phyloP scores from a whole-genome alignment of 2,113 vertebrate species.

The Lucifuga dentata region DNA sequence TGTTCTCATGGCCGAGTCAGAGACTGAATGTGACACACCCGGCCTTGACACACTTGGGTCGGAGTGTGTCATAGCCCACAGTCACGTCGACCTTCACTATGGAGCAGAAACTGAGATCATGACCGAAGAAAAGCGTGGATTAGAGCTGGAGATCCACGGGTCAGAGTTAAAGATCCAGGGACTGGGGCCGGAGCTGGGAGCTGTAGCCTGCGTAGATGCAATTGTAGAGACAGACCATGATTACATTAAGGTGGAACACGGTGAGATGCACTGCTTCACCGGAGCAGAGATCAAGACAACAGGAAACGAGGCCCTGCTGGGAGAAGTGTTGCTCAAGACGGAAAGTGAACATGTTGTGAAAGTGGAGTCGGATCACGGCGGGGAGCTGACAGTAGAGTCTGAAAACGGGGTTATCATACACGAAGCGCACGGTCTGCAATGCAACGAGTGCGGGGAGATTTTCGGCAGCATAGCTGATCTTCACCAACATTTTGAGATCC shows the following conservation, averaged over 20 bases:
- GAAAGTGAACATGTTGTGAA: conserved; percentile 83
- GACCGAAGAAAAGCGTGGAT: conserved; percentile 83
- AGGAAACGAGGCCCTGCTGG: conserved; percentile 76
- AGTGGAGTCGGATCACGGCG: conserved; percentile 82
- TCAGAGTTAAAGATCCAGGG: conserved; percentile 81
- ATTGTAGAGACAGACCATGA: conserved; percentile 85
- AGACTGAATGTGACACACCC: conserved; percentile 87
- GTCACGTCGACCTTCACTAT: conserved; percentile 87
- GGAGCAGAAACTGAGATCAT: conserved; percentile 85
- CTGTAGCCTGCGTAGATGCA: conserved; percentile 82
- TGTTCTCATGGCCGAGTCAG: conserved; percentile 87
- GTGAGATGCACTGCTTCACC: conserved; percentile 82
- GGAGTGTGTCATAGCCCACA: conserved; percentile 88
- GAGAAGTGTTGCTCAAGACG: conserved; percentile 81
- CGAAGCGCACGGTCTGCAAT: conserved; percentile 85
- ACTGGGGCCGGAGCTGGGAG: conserved; percentile 76
- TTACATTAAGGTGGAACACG: conserved; percentile 83
- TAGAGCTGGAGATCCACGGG: conserved; percentile 84
- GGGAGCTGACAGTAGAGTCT: conserved; percentile 84
- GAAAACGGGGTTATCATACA: conserved; percentile 86
- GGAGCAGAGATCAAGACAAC: conserved; percentile 78
- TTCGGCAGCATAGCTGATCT: conserved; percentile 84
- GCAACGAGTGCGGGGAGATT: conserved; percentile 85
- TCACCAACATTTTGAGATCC: conserved; percentile 86
- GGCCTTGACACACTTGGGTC: conserved; percentile 87